Conservation (phyloP, 2,888 invertebrate genomes). For the Pollenia angustigena region DNA sequence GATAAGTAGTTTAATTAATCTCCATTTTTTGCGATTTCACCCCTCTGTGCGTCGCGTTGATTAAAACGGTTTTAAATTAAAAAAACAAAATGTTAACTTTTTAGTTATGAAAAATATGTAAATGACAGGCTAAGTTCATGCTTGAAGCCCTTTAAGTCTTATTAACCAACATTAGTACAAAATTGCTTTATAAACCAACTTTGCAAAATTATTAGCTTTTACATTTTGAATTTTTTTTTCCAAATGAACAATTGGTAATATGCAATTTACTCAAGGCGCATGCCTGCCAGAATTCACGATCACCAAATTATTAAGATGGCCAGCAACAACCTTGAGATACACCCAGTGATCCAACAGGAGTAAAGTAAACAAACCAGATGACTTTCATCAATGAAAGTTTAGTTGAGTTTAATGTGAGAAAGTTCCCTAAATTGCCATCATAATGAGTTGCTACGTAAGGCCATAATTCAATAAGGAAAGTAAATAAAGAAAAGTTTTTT, state of each 20-base stretch:
- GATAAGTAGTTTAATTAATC: too few species aligned
- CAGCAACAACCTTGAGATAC: conserved; percentile 33
- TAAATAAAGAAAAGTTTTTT: not conserved
- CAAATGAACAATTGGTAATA: conserved; percentile 47
- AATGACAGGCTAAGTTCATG: too few species aligned
- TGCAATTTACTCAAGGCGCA: conserved; percentile 32
- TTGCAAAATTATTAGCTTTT: too few species aligned
- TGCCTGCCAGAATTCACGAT: conserved; percentile 52
- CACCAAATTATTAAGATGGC: conserved; percentile 12
- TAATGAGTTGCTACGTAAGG: conserved; percentile 42
- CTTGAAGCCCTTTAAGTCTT: too few species aligned
- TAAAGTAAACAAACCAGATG: conserved; percentile 60
- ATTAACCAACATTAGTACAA: too few species aligned
- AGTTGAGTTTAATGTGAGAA: conserved; percentile 56
- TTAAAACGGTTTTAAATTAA: too few species aligned
- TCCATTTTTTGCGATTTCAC: too few species aligned
- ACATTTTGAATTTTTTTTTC: not conserved
- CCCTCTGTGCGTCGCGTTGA: too few species aligned
- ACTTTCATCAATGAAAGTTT: conserved; percentile 65
- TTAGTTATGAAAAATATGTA: too few species aligned
- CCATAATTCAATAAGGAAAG: conserved; percentile 36
- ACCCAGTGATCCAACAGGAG: not conserved
- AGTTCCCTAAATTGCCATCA: conserved; percentile 55
- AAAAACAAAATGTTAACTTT: too few species aligned
- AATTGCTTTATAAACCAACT: too few species aligned